A percentile compares a stretch with the other conserved stretches of the same genome.
Evolutionary conservation across 2,797 vertebrate species (phyloP).

Genomic region (Rallus crepitans): DNA sequence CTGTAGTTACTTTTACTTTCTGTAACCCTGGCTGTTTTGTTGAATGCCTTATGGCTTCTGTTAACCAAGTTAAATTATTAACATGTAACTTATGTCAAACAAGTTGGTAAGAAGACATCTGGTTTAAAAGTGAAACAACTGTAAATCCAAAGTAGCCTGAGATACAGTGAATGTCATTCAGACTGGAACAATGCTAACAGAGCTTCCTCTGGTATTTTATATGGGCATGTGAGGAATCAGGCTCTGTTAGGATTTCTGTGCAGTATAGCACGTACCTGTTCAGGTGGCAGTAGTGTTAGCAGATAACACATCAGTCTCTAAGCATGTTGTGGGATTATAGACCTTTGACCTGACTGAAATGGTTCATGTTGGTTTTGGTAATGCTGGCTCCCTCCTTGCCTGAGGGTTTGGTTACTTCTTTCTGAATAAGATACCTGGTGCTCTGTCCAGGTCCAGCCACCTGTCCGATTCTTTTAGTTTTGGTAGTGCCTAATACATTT

Average conservation of each 20-base stretch:
- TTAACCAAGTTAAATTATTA: neutral
- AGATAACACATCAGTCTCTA: neutral
- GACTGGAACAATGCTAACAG: neutral
- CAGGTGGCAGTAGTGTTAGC: neutral
- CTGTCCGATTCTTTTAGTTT: neutral
- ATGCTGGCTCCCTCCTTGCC: neutral
- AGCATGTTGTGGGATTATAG: neutral
- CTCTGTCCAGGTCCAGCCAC: neutral
- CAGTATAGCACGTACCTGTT: neutral
- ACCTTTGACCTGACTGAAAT: neutral
- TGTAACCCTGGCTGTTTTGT: neutral
- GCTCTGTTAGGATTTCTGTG: neutral
- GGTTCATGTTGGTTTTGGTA: neutral
- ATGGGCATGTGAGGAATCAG: neutral
- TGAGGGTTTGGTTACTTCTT: neutral
- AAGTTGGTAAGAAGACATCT: neutral
- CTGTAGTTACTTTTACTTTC: neutral
- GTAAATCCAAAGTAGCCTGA: neutral
- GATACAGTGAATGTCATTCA: neutral
- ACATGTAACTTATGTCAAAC: accelerated
- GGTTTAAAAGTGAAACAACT: neutral
- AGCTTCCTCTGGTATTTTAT: neutral
- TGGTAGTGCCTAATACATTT: neutral
- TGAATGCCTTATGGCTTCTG: neutral
- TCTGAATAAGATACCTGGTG: neutral